Evolutionary conservation across 2,797 vertebrate genomes (phyloP).

Genomic region (Aulostomus chinensis): DNA sequence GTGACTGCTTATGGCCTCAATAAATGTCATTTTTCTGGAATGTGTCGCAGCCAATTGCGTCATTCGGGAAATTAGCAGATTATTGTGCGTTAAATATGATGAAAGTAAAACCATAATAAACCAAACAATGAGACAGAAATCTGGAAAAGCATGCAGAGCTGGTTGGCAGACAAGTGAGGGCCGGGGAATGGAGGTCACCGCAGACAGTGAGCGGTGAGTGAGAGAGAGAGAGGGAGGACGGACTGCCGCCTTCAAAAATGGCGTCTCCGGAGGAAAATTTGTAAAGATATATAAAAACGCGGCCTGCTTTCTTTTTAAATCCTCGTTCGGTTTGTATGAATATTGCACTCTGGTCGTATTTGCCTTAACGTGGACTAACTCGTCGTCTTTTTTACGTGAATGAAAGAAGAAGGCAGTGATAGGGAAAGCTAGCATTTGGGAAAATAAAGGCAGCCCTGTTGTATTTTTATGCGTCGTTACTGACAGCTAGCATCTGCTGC

Average conservation of each 20-base stretch:
- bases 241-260: slow-evolving; percentile 86
- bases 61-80: slow-evolving; percentile 11
- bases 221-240: slow-evolving; percentile 68
- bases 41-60: slow-evolving; percentile 35
- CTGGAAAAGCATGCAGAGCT: slow-evolving; percentile 29
- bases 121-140: slow-evolving; percentile 18
- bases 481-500: slow-evolving; percentile 77
- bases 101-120: slow-evolving; percentile 2
- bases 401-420: slow-evolving; percentile 16
- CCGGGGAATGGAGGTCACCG: slow-evolving; percentile 74
- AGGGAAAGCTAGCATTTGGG: slow-evolving; percentile 41
- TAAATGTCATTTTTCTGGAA: slow-evolving; percentile 27
- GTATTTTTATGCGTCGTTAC: slow-evolving; percentile 84
- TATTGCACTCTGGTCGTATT: not conserved
- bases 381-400: slow-evolving; percentile 21
- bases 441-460: slow-evolving; percentile 67
- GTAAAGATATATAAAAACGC: slow-evolving; percentile 80
- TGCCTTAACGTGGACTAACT: not conserved
- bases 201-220: slow-evolving; percentile 62
- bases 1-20: slow-evolving; percentile 13
- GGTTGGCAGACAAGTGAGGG: slow-evolving; percentile 27
- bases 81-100: slow-evolving; percentile 19
- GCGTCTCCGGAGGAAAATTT: slow-evolving; percentile 85
- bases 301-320: slow-evolving; percentile 71
- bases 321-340: slow-evolving; percentile 25